Base-by-base conservation (phyloP, 1,140 invertebrate genomes). In the Caenorhabditis elegans region DNA sequence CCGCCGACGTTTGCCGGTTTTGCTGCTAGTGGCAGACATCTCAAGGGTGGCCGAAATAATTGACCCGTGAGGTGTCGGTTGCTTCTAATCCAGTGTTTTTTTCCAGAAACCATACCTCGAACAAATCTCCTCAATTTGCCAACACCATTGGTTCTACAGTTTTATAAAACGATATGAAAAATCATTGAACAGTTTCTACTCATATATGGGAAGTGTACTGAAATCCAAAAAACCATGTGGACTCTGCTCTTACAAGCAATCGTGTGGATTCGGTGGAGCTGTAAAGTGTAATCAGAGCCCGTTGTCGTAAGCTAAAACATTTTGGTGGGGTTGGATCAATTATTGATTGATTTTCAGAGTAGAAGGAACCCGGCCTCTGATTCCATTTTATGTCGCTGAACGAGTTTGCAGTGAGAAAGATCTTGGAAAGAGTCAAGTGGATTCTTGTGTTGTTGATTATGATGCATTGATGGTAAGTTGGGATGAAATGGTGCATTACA, bases 381-480 rank as follows among this genome's bases (percentile, higher is more conserved):
- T 89, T 4, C 88, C 88, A 15, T 89, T 89, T 51, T 89, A 83
- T 79, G 88, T 89, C 11, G 85, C 88, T 15, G 88, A 89, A 83
- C 83, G 86, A 48, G 88, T 89, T 43, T 89, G 88, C 78, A 84
- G 75, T 53, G 70, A 78, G 4, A 36, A 65, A 47, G 88, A 90
- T 85, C 76, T 89, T 28, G 80, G 80, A 26, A 36, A 82, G 3
- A 84, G 83, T 76, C 88, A 89, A 84, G 76, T 78, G 28, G 86
- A 88, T 51, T 82, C 88, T 15, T 89, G 88, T 48, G 55, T 78
- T 26, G 84, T 90, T 19, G 87, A 90, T 76, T 89, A 89, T 75
- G 83, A 90, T 46, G 36, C 81, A 19, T 26, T 85, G 13, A 85
- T 85, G 81, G 81, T 82, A 53, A 8, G 26, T 34, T 8, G 2